These are phyloP conservation scores for Geotrypetes seraphini DNA, from an alignment of 2,797 vertebrate species.

Conservation along the genomic window DNA sequence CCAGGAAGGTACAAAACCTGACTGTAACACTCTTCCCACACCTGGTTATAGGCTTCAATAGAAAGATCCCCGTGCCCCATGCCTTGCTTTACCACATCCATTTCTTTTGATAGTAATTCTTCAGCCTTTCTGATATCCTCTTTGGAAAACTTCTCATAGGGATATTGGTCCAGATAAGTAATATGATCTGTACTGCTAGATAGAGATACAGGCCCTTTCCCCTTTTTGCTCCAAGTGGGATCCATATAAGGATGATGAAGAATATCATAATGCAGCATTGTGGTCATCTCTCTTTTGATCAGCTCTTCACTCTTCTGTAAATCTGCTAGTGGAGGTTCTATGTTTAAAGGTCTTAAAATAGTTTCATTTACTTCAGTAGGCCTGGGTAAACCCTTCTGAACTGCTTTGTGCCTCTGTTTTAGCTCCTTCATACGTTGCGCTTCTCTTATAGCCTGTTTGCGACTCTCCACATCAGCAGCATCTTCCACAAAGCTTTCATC, in stretches of 20 bases:
- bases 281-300: slow-evolving; percentile 96
- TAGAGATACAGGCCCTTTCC: slow-evolving; percentile 66
- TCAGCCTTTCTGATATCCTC: slow-evolving; percentile 87
- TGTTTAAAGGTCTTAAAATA: slow-evolving; percentile 80
- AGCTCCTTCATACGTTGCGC: slow-evolving; percentile 85
- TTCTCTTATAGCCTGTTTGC: slow-evolving; percentile 79
- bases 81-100: slow-evolving; percentile 93
- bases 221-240: slow-evolving; percentile 60
- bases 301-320: slow-evolving; percentile 89
- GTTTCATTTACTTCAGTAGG: slow-evolving; percentile 75
- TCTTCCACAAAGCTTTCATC: slow-evolving; percentile 84
- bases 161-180: slow-evolving; percentile 75
- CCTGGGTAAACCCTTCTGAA: slow-evolving; percentile 81
- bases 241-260: slow-evolving; percentile 75
- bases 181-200: slow-evolving; percentile 81
- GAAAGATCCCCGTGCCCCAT: slow-evolving; percentile 96
- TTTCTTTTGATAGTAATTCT: slow-evolving; percentile 73
- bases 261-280: slow-evolving; percentile 89
- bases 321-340: slow-evolving; percentile 81
- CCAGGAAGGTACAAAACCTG: slow-evolving; percentile 89
- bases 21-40: slow-evolving; percentile 98
- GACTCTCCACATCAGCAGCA: slow-evolving; percentile 73
- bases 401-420: slow-evolving; percentile 85
- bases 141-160: slow-evolving; percentile 74
- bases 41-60: slow-evolving; percentile 92